These are phyloP conservation scores for Deroplatys truncata DNA, from an alignment of 2,888 invertebrate species.

Conservation along the genomic window DNA sequence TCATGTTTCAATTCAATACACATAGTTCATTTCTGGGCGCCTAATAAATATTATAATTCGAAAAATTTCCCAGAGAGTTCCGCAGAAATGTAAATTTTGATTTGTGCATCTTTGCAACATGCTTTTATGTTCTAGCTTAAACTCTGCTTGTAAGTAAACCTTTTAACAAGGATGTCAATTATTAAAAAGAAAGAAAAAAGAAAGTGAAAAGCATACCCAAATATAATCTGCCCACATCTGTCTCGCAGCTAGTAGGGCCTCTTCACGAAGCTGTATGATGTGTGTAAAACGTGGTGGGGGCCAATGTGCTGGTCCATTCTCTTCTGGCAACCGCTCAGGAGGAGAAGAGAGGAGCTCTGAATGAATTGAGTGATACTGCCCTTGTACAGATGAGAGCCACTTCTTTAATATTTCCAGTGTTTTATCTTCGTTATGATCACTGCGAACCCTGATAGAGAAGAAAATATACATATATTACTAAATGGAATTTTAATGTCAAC, in stretches of 20 bases:
- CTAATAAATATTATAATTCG: too few relatives aligned
- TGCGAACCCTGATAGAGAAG: constrained; percentile 64
- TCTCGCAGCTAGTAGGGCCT: constrained; percentile 67
- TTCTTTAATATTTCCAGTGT: constrained; percentile 65
- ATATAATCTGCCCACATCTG: constrained; percentile 84
- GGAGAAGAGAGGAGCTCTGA: constrained; percentile 51
- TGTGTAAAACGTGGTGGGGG: constrained; percentile 67
- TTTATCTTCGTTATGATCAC: constrained; percentile 81
- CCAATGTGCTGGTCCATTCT: constrained; percentile 69
- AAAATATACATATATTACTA: constrained; percentile 24
- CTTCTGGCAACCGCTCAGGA: constrained; percentile 49
- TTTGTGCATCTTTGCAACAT: too few relatives aligned
- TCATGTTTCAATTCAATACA: too few relatives aligned
- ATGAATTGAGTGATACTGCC: constrained; percentile 68
- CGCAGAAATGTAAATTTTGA: too few relatives aligned
- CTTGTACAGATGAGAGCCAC: constrained; percentile 62
- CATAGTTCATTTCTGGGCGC: too few relatives aligned
- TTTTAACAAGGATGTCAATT: too few relatives aligned
- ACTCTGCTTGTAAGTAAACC: too few relatives aligned
- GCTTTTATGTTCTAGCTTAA: too few relatives aligned
- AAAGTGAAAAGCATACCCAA: constrained; percentile 61
- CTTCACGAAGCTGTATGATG: constrained; percentile 74
- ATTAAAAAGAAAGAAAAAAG: neutral
- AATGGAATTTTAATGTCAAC: neutral
- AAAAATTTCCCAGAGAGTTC: too few relatives aligned